A percentile compares a stretch with the other conserved stretches of the same genome.
phyloP scores from a whole-genome alignment of 92 coral and sea anemone species.

The Phymanthus crucifer region DNA sequence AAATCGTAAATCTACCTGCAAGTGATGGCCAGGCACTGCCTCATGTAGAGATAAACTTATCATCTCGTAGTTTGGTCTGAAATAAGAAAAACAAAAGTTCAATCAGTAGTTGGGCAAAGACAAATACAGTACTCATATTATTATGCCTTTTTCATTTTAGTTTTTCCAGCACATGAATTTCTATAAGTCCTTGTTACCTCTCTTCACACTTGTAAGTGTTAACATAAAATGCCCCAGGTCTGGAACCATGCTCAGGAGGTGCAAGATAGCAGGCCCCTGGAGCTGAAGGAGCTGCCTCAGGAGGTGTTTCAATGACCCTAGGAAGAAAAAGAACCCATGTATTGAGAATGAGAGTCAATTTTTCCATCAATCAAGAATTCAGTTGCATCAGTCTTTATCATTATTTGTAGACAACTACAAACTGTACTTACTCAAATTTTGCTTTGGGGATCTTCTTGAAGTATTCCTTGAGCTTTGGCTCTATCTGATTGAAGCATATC shows the following conservation, averaged over 20 bases:
- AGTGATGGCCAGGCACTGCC: conserved; percentile 95
- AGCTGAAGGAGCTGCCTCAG: conserved; percentile 76
- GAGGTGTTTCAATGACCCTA: conserved; percentile 81
- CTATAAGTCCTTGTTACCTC: conserved; percentile 45
- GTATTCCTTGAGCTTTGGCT: conserved; percentile 56
- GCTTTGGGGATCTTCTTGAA: conserved; percentile 79
- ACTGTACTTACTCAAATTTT: conserved; percentile 57
- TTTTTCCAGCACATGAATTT: background rate
- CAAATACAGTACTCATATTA: background rate
- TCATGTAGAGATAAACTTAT: conserved; percentile 82
- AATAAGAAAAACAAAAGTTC: background rate
- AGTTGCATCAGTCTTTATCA: background rate
- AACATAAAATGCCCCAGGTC: conserved; percentile 86
- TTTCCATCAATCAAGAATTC: no score
- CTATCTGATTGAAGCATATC: conserved; percentile 60
- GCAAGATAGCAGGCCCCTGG: conserved; percentile 86
- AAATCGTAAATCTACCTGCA: conserved; percentile 59
- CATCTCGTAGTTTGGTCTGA: conserved; percentile 83
- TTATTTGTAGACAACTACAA: background rate
- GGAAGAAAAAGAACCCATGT: no score
- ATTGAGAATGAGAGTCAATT: no score
- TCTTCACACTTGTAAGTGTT: conserved; percentile 79
- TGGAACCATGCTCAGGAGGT: conserved; percentile 85
- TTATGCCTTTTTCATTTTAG: background rate
- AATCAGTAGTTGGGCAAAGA: background rate